Evolutionary conservation across 1,140 invertebrate species (phyloP).

Genomic region (Microvelia longipes): DNA sequence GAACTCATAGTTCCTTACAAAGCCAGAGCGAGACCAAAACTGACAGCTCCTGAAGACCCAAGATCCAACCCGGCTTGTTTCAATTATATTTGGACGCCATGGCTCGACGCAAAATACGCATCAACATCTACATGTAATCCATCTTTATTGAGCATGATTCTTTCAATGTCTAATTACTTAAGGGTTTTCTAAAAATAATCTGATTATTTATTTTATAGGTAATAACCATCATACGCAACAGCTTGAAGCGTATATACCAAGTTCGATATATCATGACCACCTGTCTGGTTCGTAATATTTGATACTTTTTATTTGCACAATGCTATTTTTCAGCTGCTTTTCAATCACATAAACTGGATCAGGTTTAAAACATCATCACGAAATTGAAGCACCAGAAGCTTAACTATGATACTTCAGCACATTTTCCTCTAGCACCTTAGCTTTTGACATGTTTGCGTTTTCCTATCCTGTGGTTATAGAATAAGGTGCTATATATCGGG

Average conservation of each 20-base stretch:
- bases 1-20: neutral
- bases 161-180: neutral
- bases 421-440: no score
- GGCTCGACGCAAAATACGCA: neutral
- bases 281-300: neutral
- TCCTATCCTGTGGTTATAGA: no score
- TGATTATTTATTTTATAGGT: neutral
- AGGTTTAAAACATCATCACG: no score
- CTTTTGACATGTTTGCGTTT: no score
- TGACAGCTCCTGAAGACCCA: neutral
- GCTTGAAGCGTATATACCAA: neutral
- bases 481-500: no score
- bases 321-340: no score
- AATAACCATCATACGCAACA: neutral
- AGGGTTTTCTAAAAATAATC: neutral
- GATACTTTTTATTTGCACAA: no score
- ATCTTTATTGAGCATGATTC: neutral
- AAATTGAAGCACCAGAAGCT: no score
- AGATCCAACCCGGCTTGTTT: neutral
- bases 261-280: neutral
- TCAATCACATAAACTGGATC: no score
- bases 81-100: conserved; percentile 1
- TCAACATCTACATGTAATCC: neutral
- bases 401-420: no score
- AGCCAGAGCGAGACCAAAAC: neutral